Evolutionary conservation across 2,888 invertebrate genomes (phyloP).

Genomic region (Ormyrus rosae): DNA sequence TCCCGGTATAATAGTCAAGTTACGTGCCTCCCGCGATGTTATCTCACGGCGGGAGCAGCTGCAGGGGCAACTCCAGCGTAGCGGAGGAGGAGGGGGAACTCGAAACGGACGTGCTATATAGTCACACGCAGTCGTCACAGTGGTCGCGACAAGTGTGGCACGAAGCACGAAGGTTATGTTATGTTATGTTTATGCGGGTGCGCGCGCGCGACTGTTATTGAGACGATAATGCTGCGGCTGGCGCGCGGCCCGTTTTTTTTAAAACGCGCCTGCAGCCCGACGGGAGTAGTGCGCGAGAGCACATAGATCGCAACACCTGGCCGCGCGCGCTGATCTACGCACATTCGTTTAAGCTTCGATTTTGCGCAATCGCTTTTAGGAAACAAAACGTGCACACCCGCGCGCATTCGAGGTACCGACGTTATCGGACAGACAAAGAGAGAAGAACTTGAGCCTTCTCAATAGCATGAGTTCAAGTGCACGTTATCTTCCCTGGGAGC

Average conservation of each 20-base stretch:
- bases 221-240: neutral
- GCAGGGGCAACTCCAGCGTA: no score
- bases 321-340: neutral
- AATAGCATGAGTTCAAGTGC: conserved; percentile 43
- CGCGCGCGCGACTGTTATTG: conserved; percentile 3
- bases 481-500: conserved; percentile 5
- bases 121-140: no score
- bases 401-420: neutral
- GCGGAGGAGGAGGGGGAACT: neutral
- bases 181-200: neutral
- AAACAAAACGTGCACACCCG: neutral
- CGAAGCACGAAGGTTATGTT: conserved; percentile 32
- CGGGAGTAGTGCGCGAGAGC: no score
- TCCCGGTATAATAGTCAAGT: neutral
- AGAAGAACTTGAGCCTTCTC: no score
- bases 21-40: neutral
- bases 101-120: no score
- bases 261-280: no score
- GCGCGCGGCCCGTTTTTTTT: no score
- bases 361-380: conserved; percentile 37
- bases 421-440: no score
- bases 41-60: neutral
- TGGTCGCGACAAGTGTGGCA: no score
- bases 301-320: no score
- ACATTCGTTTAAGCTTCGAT: neutral